Conservation (phyloP, 2,113 vertebrate species). For the Recurvirostra avosetta region DNA sequence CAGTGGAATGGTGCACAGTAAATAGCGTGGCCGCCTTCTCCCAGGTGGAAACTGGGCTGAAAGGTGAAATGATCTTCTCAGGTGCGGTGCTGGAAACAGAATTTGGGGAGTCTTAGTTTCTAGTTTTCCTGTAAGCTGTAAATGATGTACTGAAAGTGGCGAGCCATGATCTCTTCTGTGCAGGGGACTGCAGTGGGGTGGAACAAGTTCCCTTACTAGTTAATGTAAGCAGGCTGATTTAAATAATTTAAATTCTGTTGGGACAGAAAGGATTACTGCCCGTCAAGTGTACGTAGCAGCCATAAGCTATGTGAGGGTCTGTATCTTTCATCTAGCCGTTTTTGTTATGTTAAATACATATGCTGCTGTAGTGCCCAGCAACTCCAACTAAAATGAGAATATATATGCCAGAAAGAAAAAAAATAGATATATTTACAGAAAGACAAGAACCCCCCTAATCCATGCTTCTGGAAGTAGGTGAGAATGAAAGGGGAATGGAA, state of each 20-base stretch:
- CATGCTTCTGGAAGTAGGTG: neutral
- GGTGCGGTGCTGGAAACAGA: neutral
- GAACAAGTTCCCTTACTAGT: neutral
- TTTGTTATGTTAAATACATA: neutral
- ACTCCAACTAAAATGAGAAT: neutral
- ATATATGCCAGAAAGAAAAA: neutral
- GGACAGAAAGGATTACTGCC: neutral
- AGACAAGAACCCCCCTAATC: neutral
- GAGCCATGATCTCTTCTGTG: neutral
- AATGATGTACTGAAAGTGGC: neutral
- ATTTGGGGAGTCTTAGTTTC: neutral
- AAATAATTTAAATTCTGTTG: constrained; percentile 13
- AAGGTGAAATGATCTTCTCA: neutral
- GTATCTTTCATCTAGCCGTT: neutral
- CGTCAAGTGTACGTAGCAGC: neutral
- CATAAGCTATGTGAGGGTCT: neutral
- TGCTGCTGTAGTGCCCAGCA: neutral
- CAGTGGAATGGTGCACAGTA: neutral
- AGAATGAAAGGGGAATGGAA: neutral
- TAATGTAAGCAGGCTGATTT: neutral
- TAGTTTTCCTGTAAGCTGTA: neutral
- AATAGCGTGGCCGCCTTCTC: neutral
- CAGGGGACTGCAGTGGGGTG: neutral
- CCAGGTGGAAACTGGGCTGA: neutral
- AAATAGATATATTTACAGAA: neutral